phyloP scores from a whole-genome alignment of 2,888 invertebrate species.

The Mesodorylaimus sp. region DNA sequence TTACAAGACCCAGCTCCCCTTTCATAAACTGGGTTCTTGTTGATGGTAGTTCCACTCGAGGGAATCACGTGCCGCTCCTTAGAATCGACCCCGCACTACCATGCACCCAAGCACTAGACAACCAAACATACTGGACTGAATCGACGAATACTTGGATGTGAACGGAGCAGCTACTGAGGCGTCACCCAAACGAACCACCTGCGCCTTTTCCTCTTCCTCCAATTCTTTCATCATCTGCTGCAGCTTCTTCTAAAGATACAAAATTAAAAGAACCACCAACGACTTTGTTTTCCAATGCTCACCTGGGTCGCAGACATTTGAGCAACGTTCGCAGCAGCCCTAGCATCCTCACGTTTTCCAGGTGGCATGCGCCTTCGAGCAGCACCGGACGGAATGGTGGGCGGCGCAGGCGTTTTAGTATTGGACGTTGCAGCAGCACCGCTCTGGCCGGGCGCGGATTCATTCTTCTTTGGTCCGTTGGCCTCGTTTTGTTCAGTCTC shows the following conservation, averaged over 20 bases:
- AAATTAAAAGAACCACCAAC: neutral
- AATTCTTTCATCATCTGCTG: slow-evolving; percentile 54
- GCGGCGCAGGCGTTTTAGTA: too few relatives aligned
- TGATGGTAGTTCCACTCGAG: too few relatives aligned
- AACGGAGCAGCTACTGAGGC: slow-evolving; percentile 98
- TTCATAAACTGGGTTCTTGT: too few relatives aligned
- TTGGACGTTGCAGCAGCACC: too few relatives aligned
- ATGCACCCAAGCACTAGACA: too few relatives aligned
- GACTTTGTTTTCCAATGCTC: neutral
- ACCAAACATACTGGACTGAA: slow-evolving; percentile 61
- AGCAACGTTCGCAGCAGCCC: neutral
- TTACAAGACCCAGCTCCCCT: too few relatives aligned
- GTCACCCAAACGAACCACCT: slow-evolving; percentile 84
- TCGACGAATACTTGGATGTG: slow-evolving; percentile 86
- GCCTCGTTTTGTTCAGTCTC: too few relatives aligned
- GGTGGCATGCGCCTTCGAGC: neutral
- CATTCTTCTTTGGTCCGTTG: too few relatives aligned
- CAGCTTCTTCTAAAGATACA: slow-evolving; percentile 40
- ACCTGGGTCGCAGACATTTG: neutral
- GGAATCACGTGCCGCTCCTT: too few relatives aligned
- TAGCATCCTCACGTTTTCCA: neutral
- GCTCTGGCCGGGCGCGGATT: too few relatives aligned
- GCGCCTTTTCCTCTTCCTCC: slow-evolving; percentile 56
- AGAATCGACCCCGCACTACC: too few relatives aligned
- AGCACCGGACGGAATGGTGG: too few relatives aligned